A percentile compares a stretch with the other conserved stretches of the same genome.
These are phyloP conservation scores for Acanthopleura granulata DNA, from an alignment of 2,888 invertebrate species.

Conservation along the genomic window DNA sequence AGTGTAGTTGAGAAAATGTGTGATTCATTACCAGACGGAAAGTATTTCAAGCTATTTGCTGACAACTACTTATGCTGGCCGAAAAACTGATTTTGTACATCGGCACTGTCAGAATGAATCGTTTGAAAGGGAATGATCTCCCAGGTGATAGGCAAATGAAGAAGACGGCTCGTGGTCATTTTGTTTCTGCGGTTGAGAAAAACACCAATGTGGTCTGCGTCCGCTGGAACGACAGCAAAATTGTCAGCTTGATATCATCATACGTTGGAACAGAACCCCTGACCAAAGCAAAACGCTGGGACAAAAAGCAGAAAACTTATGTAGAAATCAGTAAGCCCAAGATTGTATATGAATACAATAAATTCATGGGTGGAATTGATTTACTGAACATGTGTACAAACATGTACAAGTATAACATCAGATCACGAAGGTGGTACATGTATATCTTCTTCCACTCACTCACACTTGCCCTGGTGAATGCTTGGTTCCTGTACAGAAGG, in stretches of 20 bases:
- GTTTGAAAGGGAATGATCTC: slow-evolving; percentile 27
- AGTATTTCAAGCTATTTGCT: slow-evolving; percentile 25
- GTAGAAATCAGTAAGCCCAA: slow-evolving; percentile 14
- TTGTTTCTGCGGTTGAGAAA: slow-evolving; percentile 30
- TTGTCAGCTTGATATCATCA: slow-evolving; percentile 32
- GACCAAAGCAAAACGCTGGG: slow-evolving; percentile 11
- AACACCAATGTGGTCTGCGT: slow-evolving; percentile 28
- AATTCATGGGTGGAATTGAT: slow-evolving; percentile 25
- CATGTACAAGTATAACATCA: slow-evolving; percentile 12
- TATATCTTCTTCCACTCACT: neutral
- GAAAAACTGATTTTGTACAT: slow-evolving; percentile 4
- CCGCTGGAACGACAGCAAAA: slow-evolving; percentile 38
- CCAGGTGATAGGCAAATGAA: slow-evolving; percentile 34
- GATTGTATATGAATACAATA: slow-evolving; percentile 22
- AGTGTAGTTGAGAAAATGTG: slow-evolving; percentile 16
- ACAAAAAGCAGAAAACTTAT: slow-evolving; percentile 15
- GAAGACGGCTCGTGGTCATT: slow-evolving; percentile 30
- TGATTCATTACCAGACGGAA: neutral
- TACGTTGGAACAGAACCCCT: slow-evolving; percentile 31
- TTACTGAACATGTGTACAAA: neutral
- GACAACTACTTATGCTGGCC: slow-evolving; percentile 26
- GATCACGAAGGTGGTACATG: slow-evolving; percentile 17
- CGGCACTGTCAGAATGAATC: slow-evolving; percentile 21
- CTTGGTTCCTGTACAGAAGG: slow-evolving; percentile 20
- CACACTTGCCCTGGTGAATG: slow-evolving; percentile 20